phyloP scores from a whole-genome alignment of 2,888 invertebrate genomes.

The Habroteleia sp. region DNA sequence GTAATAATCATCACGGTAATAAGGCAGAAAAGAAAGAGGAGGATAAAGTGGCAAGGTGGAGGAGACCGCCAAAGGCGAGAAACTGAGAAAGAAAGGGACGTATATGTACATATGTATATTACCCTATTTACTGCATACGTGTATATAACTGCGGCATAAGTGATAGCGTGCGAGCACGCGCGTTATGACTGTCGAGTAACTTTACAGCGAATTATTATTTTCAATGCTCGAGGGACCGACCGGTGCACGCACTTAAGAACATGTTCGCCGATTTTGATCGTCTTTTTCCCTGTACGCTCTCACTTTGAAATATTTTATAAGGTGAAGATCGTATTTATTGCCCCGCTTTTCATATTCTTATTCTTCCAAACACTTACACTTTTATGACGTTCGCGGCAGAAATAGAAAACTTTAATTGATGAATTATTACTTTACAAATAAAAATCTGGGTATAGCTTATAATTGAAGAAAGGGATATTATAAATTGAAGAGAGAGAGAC shows the following conservation, averaged over 20 bases:
- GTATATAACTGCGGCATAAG: slow-evolving; percentile 61
- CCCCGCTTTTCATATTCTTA: slow-evolving; percentile 3
- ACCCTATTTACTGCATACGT: slow-evolving; percentile 58
- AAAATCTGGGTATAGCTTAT: too few species aligned
- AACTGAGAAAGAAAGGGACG: slow-evolving; percentile 62
- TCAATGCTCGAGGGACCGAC: slow-evolving; percentile 68
- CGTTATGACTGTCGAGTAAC: slow-evolving; percentile 70
- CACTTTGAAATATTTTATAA: slow-evolving; percentile 33
- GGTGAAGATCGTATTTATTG: slow-evolving; percentile 28
- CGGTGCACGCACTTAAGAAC: slow-evolving; percentile 54
- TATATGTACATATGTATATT: slow-evolving; percentile 65
- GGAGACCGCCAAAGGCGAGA: slow-evolving; percentile 62
- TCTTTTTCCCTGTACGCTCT: slow-evolving; percentile 21
- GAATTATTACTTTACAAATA: too few species aligned
- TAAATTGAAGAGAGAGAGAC: too few species aligned
- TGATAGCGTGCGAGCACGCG: slow-evolving; percentile 69
- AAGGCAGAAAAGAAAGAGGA: slow-evolving; percentile 57
- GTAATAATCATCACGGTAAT: slow-evolving; percentile 72
- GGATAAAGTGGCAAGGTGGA: slow-evolving; percentile 58
- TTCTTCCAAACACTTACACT: neutral
- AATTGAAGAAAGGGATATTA: too few species aligned
- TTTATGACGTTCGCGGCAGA: neutral
- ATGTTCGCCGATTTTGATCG: slow-evolving; percentile 34
- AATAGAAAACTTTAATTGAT: too few species aligned
- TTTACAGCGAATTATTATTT: slow-evolving; percentile 75